These are phyloP conservation scores for Sebastes nivosus DNA, from an alignment of 2,797 vertebrate species.

Conservation along the genomic window DNA sequence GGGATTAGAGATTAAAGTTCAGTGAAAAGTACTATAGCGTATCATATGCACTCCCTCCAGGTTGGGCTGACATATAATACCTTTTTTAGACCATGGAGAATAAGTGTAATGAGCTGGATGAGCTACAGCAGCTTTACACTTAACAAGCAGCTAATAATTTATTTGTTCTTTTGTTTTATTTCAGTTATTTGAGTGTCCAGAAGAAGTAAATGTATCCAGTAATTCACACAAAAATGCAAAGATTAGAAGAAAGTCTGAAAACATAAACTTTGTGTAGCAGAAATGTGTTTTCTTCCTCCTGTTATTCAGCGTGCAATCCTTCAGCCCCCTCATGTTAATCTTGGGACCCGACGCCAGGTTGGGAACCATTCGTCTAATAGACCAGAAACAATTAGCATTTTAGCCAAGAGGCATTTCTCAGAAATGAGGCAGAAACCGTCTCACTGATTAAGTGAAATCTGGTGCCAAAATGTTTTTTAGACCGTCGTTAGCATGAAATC, in stretches of 20 bases:
- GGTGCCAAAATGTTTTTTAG: background rate
- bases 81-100: background rate
- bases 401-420: background rate
- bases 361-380: background rate
- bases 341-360: background rate
- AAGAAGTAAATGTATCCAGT: background rate
- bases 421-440: background rate
- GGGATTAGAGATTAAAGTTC: background rate
- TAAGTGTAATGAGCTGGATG: background rate
- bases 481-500: background rate
- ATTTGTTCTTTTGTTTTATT: background rate
- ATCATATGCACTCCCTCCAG: background rate
- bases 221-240: background rate
- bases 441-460: background rate
- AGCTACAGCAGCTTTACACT: background rate
- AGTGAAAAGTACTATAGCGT: background rate
- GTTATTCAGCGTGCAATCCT: background rate
- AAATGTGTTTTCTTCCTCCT: background rate
- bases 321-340: background rate
- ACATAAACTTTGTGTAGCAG: background rate
- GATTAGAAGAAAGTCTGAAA: background rate
- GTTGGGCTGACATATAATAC: background rate
- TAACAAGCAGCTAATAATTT: background rate
- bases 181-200: background rate
- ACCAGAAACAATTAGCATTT: background rate